Conservation (phyloP, 1,140 invertebrate species). For the Ectropis grisescens region DNA sequence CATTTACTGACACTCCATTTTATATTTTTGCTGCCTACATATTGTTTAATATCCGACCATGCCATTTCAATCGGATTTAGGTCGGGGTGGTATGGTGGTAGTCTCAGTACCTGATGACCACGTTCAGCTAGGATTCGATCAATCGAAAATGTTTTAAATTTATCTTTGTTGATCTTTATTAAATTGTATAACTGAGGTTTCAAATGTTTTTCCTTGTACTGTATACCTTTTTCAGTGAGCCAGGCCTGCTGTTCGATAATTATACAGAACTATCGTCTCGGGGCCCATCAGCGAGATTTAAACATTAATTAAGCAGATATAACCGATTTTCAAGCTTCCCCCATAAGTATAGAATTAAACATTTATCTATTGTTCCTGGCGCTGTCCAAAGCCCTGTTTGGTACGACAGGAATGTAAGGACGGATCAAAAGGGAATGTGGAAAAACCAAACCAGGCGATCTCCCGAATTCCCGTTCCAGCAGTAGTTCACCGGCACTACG, state of each 20-base stretch:
- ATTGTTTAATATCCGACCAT: conserved; percentile 7
- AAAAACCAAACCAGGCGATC: too few species aligned
- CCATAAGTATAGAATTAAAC: too few species aligned
- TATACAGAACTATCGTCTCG: too few species aligned
- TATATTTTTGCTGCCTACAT: conserved; percentile 11
- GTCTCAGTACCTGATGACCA: not conserved
- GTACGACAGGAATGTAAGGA: too few species aligned
- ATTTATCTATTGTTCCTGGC: too few species aligned
- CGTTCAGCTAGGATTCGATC: not conserved
- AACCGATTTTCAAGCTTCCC: too few species aligned
- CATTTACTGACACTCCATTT: not conserved
- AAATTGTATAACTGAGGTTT: not conserved
- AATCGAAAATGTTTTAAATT: not conserved
- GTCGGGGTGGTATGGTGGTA: conserved; percentile 6
- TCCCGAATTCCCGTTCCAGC: too few species aligned
- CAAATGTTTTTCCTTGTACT: not conserved
- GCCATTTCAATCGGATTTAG: conserved; percentile 10
- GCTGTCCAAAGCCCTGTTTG: too few species aligned
- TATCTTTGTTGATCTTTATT: not conserved
- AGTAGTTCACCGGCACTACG: too few species aligned
- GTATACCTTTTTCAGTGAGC: not conserved
- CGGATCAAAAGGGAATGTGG: too few species aligned
- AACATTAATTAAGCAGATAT: too few species aligned
- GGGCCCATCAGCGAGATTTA: too few species aligned
- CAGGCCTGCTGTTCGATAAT: not conserved